A percentile compares a stretch with the other conserved stretches of the same genome.
Conservation (phyloP, 2,113 vertebrate genomes). For the Hippoglossus stenolepis region DNA sequence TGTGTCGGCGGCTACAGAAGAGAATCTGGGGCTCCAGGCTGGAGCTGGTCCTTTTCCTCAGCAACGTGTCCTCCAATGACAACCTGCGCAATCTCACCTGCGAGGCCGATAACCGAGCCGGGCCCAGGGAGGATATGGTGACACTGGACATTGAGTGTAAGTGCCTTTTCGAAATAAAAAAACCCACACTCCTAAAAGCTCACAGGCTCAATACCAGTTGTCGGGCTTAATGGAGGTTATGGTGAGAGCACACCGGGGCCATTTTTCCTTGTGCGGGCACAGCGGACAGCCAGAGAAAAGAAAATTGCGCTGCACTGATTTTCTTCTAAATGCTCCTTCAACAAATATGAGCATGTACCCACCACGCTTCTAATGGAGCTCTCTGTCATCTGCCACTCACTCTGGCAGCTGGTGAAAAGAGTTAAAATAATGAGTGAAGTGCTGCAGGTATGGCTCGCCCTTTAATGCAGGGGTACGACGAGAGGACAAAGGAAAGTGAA, state of each 20-base stretch:
- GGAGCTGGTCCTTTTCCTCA: constrained; percentile 75
- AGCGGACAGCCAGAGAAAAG: constrained; percentile 62
- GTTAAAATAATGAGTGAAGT: constrained; percentile 65
- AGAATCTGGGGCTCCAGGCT: constrained; percentile 63
- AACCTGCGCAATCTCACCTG: constrained; percentile 85
- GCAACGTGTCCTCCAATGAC: constrained; percentile 78
- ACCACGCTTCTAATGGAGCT: constrained; percentile 71
- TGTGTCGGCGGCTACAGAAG: constrained; percentile 51
- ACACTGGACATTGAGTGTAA: constrained; percentile 86
- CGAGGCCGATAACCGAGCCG: constrained; percentile 84
- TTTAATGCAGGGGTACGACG: constrained; percentile 48
- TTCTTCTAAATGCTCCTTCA: constrained; percentile 62
- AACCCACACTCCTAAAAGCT: constrained; percentile 44
- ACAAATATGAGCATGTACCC: constrained; percentile 59
- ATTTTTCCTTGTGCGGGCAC: constrained; percentile 53
- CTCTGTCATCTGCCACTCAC: constrained; percentile 71
- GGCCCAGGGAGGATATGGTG: constrained; percentile 78
- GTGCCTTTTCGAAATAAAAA: constrained; percentile 58
- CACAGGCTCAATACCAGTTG: constrained; percentile 48
- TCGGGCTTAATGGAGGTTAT: constrained; percentile 70
- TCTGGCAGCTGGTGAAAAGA: constrained; percentile 46
- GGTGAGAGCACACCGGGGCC: constrained; percentile 55
- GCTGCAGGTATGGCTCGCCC: constrained; percentile 51
- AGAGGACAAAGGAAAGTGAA: constrained; percentile 52
- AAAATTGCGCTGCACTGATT: constrained; percentile 62